Evolutionary conservation across 1,140 invertebrate species (phyloP).

Genomic region (Contarinia nasturtii): DNA sequence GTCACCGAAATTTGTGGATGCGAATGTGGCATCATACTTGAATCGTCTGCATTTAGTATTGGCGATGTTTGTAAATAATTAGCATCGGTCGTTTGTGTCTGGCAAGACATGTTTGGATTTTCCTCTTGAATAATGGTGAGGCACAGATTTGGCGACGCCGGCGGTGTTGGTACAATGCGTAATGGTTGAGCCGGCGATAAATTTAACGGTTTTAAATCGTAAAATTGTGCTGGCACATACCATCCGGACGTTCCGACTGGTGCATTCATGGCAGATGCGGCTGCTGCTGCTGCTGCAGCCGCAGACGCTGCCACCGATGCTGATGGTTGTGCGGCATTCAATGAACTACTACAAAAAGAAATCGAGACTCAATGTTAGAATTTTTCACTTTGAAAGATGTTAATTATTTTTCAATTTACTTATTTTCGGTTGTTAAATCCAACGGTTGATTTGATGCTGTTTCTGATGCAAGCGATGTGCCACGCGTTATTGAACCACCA

Average conservation of each 20-base stretch:
- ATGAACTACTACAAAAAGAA: neutral
- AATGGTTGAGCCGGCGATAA: conserved; percentile 26
- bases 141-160: conserved; percentile 40
- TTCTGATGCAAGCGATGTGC: conserved; percentile 32
- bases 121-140: conserved; percentile 85
- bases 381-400: no score
- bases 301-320: conserved; percentile 4
- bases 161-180: conserved; percentile 19
- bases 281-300: conserved; percentile 8
- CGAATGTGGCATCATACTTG: conserved; percentile 16
- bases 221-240: conserved; percentile 22
- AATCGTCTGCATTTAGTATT: conserved; percentile 2
- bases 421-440: conserved; percentile 20
- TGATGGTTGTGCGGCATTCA: conserved; percentile 5
- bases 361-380: no score
- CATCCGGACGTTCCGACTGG: conserved; percentile 10
- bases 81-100: conserved; percentile 13
- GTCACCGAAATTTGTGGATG: conserved; percentile 79
- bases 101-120: conserved; percentile 21
- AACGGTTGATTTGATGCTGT: conserved; percentile 15
- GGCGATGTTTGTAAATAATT: conserved; percentile 12
- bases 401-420: no score
- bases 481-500: conserved; percentile 53
- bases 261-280: conserved; percentile 8
- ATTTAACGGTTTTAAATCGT: conserved; percentile 31